Conservation (phyloP, 2,888 invertebrate genomes). For the Amiota communis region DNA sequence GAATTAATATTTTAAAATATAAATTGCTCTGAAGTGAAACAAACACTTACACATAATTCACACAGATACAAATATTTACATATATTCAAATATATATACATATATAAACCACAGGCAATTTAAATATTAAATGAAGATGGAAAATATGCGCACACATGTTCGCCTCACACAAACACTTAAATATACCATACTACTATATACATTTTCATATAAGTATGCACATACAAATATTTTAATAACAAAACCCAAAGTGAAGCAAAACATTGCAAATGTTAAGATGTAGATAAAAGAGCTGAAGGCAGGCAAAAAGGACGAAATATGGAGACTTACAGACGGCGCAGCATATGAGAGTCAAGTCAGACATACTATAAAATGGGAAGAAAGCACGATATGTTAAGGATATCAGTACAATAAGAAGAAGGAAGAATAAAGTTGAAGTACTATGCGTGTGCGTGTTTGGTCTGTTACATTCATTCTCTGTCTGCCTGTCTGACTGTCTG, state of each 20-base stretch:
- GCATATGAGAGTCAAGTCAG: background rate
- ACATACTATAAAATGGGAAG: background rate
- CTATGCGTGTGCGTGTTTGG: conserved; percentile 22
- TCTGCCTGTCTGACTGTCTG: conserved; percentile 33
- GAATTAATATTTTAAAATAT: conserved; percentile 66
- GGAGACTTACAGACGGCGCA: background rate
- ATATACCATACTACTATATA: background rate
- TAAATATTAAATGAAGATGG: conserved; percentile 62
- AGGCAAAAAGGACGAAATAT: background rate
- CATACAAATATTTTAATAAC: conserved; percentile 24
- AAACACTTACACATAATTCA: no score
- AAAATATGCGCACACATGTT: conserved; percentile 34
- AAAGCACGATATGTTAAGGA: background rate
- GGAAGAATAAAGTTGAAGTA: background rate
- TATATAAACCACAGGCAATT: conserved; percentile 64
- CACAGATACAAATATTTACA: no score
- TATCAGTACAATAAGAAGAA: background rate
- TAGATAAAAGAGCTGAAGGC: background rate
- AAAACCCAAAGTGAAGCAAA: conserved; percentile 16
- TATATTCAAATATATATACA: background rate
- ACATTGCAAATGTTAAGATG: background rate
- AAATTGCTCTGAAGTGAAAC: conserved; percentile 56
- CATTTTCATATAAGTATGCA: conserved; percentile 8
- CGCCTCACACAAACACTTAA: conserved; percentile 4
- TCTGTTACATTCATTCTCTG: background rate